Conservation (phyloP, 2,797 vertebrate species). For the Odontamblyopus rebecca region DNA sequence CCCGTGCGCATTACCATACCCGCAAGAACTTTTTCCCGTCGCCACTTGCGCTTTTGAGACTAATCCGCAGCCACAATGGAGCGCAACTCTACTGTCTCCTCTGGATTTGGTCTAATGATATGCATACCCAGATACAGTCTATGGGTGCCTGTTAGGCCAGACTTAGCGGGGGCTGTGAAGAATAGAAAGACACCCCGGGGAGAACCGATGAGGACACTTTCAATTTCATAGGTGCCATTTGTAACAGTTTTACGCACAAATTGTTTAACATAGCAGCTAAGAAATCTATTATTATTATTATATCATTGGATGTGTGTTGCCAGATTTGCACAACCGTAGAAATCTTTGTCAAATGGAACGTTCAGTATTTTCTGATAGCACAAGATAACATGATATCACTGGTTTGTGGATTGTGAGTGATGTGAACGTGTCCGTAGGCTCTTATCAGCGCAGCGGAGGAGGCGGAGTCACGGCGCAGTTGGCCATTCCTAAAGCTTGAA, state of each 20-base stretch:
- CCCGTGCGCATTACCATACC: conserved; percentile 50
- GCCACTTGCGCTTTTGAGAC: conserved; percentile 65
- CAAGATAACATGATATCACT: not conserved
- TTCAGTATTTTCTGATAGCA: not conserved
- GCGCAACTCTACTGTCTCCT: conserved; percentile 51
- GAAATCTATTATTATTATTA: too few species aligned
- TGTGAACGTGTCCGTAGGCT: conserved; percentile 22
- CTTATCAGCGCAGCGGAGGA: conserved; percentile 43
- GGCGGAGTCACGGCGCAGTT: conserved; percentile 64
- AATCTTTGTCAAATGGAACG: not conserved
- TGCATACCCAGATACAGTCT: conserved; percentile 60
- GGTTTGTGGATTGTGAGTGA: conserved; percentile 1
- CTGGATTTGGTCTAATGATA: conserved; percentile 61
- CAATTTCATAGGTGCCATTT: conserved; percentile 23
- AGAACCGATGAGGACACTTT: conserved; percentile 43
- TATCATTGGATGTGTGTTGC: not conserved
- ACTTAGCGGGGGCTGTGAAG: conserved; percentile 22
- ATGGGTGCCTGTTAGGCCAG: conserved; percentile 30
- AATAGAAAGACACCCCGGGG: conserved; percentile 21
- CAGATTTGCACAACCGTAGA: not conserved
- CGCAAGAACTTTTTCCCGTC: conserved; percentile 51
- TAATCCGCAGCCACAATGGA: conserved; percentile 61
- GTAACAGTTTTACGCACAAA: not conserved
- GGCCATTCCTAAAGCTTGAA: conserved; percentile 76
- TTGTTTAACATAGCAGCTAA: not conserved